These are phyloP conservation scores for Tragelaphus scriptus DNA, from an alignment of 2,113 vertebrate species.

Conservation along the genomic window DNA sequence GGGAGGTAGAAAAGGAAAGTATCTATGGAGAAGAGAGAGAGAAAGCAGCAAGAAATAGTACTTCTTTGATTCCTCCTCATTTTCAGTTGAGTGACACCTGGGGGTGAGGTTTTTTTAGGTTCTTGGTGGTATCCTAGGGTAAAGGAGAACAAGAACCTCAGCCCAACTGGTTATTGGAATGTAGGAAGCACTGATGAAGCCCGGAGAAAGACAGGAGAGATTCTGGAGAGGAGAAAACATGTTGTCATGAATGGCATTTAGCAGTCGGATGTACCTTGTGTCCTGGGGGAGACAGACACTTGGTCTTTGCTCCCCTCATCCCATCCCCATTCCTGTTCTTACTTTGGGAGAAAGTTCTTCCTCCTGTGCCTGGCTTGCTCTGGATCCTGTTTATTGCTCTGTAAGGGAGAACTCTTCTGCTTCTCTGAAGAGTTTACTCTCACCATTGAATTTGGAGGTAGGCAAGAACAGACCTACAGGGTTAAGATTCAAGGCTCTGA, in stretches of 20 bases:
- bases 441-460: background rate
- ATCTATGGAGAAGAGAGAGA: background rate
- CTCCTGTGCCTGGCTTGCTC: background rate
- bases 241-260: no score
- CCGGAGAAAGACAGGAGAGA: background rate
- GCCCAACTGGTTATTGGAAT: background rate
- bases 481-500: background rate
- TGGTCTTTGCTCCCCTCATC: background rate
- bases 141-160: background rate
- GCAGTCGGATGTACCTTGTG: background rate
- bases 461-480: background rate
- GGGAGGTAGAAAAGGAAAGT: background rate
- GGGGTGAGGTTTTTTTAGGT: background rate
- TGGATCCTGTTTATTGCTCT: background rate
- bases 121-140: background rate
- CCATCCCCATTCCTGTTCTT: background rate
- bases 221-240: background rate
- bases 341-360: background rate
- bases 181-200: background rate
- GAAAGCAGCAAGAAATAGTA: background rate
- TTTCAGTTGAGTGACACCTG: background rate
- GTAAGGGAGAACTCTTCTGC: background rate
- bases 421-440: background rate
- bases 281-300: background rate
- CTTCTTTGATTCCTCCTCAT: background rate